phyloP scores from a whole-genome alignment of 2,797 vertebrate genomes.

The Avahi laniger region DNA sequence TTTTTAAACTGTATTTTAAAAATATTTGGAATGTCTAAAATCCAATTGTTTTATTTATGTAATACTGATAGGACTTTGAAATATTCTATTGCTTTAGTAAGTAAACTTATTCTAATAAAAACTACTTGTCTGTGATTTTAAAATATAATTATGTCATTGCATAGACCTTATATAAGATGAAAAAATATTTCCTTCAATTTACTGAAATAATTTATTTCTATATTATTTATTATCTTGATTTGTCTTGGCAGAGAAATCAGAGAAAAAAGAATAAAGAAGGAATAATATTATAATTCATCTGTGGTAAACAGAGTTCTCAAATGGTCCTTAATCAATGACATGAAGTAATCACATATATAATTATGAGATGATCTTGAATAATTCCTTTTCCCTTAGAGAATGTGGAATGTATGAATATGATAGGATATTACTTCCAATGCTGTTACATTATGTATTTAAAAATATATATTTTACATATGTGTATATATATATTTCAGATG shows the following conservation, averaged over 20 bases:
- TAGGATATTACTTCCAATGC: background rate
- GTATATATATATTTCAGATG: background rate
- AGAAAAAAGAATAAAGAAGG: background rate
- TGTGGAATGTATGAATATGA: background rate
- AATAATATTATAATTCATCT: background rate
- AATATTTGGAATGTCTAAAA: background rate
- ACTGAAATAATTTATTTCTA: background rate
- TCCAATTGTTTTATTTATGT: background rate
- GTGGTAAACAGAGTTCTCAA: background rate
- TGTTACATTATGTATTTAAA: background rate
- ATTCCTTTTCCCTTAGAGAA: background rate
- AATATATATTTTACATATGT: background rate
- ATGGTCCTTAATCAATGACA: background rate
- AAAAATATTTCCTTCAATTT: background rate
- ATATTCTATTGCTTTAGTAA: background rate
- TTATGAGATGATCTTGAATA: background rate
- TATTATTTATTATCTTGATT: background rate
- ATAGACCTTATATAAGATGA: background rate
- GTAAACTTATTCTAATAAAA: background rate
- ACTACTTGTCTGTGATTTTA: background rate
- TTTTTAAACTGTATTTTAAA: background rate
- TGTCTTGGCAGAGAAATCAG: background rate
- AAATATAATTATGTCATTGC: background rate
- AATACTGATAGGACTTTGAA: background rate
- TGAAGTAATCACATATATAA: background rate